Evolutionary conservation across 2,888 invertebrate genomes (phyloP).

Genomic region (Ormyrus rosae): DNA sequence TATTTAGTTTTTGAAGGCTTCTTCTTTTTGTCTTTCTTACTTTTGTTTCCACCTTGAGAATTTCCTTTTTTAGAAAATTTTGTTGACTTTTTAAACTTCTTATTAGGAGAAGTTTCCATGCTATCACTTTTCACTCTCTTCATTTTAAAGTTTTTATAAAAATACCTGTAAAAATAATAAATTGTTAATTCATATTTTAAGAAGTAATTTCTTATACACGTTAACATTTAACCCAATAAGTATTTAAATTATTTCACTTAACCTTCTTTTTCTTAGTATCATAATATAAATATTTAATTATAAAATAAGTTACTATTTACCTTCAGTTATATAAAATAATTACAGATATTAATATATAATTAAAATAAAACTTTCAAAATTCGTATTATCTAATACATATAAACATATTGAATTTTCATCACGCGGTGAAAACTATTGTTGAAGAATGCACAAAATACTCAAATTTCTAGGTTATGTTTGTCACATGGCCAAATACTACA

Average conservation of each 20-base stretch:
- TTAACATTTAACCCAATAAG: background rate
- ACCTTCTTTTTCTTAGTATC: too few relatives aligned
- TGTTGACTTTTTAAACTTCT: slow-evolving; percentile 34
- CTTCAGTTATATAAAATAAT: background rate
- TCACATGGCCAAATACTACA: slow-evolving; percentile 33
- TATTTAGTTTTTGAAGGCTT: slow-evolving; percentile 21
- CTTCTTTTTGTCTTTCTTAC: slow-evolving; percentile 7
- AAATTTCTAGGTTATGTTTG: slow-evolving; percentile 36
- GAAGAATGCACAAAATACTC: background rate
- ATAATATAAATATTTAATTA: too few relatives aligned
- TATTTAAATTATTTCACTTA: too few relatives aligned
- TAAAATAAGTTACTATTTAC: background rate
- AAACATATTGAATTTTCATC: too few relatives aligned
- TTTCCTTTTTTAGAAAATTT: slow-evolving; percentile 24
- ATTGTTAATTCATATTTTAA: background rate
- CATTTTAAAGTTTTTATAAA: slow-evolving; percentile 22
- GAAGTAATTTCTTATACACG: background rate
- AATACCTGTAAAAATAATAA: slow-evolving; percentile 6
- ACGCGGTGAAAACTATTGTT: too few relatives aligned
- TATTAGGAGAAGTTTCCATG: slow-evolving; percentile 9
- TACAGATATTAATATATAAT: too few relatives aligned
- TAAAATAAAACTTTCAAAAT: too few relatives aligned
- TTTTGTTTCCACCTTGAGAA: slow-evolving; percentile 1
- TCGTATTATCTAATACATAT: too few relatives aligned
- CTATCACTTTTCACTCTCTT: slow-evolving; percentile 23